Conservation (phyloP, 2,113 vertebrate species). For the Erpornis zantholeuca region DNA sequence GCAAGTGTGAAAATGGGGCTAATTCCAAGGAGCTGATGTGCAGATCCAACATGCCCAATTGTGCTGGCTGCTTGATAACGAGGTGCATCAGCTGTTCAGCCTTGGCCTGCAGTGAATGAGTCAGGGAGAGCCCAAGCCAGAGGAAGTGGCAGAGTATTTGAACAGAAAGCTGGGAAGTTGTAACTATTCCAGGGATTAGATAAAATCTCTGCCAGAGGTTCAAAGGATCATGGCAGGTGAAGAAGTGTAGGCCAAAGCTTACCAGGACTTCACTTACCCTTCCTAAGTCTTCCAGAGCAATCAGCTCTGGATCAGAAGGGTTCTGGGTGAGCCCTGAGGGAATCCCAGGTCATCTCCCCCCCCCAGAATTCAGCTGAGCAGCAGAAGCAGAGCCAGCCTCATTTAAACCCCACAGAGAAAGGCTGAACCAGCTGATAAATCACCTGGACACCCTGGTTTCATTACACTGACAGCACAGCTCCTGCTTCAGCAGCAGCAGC, state of each 20-base stretch:
- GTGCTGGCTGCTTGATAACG: not conserved
- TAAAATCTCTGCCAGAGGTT: conserved; percentile 8
- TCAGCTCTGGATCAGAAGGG: not conserved
- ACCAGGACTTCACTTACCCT: not conserved
- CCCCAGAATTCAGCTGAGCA: not conserved
- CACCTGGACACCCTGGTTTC: not conserved
- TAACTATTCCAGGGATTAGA: not conserved
- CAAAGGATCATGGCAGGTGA: not conserved
- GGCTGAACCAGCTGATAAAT: not conserved
- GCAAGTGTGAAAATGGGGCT: not conserved
- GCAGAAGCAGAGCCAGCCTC: not conserved
- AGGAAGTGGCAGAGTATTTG: not conserved
- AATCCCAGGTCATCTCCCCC: not conserved
- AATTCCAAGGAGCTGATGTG: not conserved
- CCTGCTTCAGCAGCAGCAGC: not conserved
- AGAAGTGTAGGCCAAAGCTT: not conserved
- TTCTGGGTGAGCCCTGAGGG: not conserved
- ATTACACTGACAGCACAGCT: not conserved
- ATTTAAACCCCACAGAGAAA: not conserved
- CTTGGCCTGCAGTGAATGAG: not conserved
- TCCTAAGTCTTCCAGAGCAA: not conserved
- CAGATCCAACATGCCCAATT: not conserved
- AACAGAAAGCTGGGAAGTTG: not conserved
- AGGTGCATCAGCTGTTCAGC: not conserved
- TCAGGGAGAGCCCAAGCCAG: not conserved